Evolutionary conservation across 2,888 invertebrate genomes (phyloP), one percentile per base, ranked within the genome.

Genomic region (Tricholauxania praeusta): DNA sequence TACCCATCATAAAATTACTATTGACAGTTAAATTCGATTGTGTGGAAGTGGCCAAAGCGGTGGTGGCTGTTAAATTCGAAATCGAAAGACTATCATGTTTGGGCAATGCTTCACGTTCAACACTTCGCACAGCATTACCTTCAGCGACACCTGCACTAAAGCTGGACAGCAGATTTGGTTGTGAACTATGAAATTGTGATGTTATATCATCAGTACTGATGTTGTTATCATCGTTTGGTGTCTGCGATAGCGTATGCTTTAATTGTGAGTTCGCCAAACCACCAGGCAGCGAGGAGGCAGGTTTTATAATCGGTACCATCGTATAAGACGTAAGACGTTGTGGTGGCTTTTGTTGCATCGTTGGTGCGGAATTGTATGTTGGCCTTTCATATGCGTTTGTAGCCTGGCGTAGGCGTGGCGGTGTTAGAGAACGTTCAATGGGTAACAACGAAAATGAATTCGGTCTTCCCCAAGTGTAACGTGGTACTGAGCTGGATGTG

Each of bases 271-370:
- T 75, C 47, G 83, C 82, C 72, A 86, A 71, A 53, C 87, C 86
- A 74, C 82, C 85, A 47, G 87, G 87, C 85, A 87, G 85, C 67
- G 87, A 87, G 62, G 82, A 82, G 67, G 86, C 83, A 48, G 86
- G 84, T 82, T 88, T 86, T 79, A 85, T 79, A 75, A 86, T 84
- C 48, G 86, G 80, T 79, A 84, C 78, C 82, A 85, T 80, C 69
- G 82, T 83, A 84, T 84, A 84, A 53, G 85, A 81, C 74, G 83
- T 81, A 48, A 82, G 78, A 76, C 78, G 79, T 71, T 79, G 75
- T 53, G 77, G 74, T 52, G 8, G 15, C 28, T 48, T 10, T 14
- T 74, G 74, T 72, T 77, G 74, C 60, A 74, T 74, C 68, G 73
- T 65, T 63, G 60, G 39, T 17, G 28, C 51, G 51, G 69, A 49